phyloP scores from a whole-genome alignment of 2,797 vertebrate genomes.

The Mallotus villosus region DNA sequence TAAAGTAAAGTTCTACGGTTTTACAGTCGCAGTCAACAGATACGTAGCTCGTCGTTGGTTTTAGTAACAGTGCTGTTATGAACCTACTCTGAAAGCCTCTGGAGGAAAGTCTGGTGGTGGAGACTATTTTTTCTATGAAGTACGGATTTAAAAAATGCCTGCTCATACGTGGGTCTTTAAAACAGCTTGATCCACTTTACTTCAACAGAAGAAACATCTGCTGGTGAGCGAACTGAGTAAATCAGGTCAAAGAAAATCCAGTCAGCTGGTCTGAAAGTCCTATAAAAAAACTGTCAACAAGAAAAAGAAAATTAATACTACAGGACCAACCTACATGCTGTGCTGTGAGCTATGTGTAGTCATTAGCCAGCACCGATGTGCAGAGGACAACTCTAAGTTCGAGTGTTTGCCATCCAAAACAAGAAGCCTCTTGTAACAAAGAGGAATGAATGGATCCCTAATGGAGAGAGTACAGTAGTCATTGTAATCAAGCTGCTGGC shows the following conservation, averaged over 20 bases:
- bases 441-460: constrained; percentile 36
- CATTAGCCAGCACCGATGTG: constrained; percentile 64
- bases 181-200: constrained; percentile 67
- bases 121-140: constrained; percentile 31
- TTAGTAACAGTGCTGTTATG: not conserved
- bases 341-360: constrained; percentile 53
- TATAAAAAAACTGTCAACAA: not conserved
- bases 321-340: constrained; percentile 40
- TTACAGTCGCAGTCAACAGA: constrained; percentile 48
- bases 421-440: constrained; percentile 27
- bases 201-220: constrained; percentile 65
- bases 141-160: constrained; percentile 37
- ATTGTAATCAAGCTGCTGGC: constrained; percentile 68
- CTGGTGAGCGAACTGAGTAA: constrained; percentile 60
- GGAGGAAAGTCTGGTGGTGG: not conserved
- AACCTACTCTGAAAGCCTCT: not conserved
- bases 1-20: constrained; percentile 16
- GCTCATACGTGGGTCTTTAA: constrained; percentile 53
- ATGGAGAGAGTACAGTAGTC: constrained; percentile 54
- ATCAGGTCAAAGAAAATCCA: constrained; percentile 61
- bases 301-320: constrained; percentile 33
- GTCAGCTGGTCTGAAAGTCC: constrained; percentile 46
- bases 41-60: constrained; percentile 40
- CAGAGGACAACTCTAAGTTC: constrained; percentile 44
- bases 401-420: constrained; percentile 42